These are phyloP conservation scores for Stenopsyche tienmushanensis DNA, from an alignment of 1,140 invertebrate species.

Conservation along the genomic window DNA sequence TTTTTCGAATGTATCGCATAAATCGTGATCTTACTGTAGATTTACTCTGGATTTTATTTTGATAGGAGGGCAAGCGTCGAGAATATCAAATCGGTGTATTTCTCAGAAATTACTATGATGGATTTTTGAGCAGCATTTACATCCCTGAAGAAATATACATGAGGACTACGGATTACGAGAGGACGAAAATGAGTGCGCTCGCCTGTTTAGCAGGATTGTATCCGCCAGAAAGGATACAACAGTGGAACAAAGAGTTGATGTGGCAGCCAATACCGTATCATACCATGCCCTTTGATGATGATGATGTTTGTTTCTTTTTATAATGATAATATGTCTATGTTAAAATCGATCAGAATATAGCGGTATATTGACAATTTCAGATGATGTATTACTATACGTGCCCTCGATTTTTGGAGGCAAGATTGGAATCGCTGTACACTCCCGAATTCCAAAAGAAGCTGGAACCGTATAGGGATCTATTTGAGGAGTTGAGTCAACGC, in stretches of 20 bases:
- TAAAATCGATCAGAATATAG: neutral
- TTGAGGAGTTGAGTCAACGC: conserved; percentile 46
- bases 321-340: conserved; percentile 11
- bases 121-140: conserved; percentile 50
- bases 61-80: conserved; percentile 55
- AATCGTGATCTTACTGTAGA: too few species aligned
- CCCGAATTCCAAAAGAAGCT: conserved; percentile 46
- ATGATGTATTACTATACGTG: conserved; percentile 56
- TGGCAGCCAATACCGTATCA: conserved; percentile 61
- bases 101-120: conserved; percentile 49
- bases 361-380: conserved; percentile 43
- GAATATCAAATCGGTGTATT: conserved; percentile 50
- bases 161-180: conserved; percentile 57
- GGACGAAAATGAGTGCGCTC: conserved; percentile 62
- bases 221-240: conserved; percentile 51
- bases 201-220: conserved; percentile 59
- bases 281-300: conserved; percentile 48
- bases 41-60: too few species aligned
- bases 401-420: conserved; percentile 54
- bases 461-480: conserved; percentile 46
- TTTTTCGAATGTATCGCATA: too few species aligned
- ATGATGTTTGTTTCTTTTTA: conserved; percentile 51
- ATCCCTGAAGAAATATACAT: conserved; percentile 54
- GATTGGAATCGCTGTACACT: conserved; percentile 47
- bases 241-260: conserved; percentile 53